Percentiles rank a stretch among this genome's conserved stretches.
These are phyloP conservation scores for Penaeus vannamei DNA, from an alignment of 1,140 invertebrate genomes.

Conservation along the genomic window DNA sequence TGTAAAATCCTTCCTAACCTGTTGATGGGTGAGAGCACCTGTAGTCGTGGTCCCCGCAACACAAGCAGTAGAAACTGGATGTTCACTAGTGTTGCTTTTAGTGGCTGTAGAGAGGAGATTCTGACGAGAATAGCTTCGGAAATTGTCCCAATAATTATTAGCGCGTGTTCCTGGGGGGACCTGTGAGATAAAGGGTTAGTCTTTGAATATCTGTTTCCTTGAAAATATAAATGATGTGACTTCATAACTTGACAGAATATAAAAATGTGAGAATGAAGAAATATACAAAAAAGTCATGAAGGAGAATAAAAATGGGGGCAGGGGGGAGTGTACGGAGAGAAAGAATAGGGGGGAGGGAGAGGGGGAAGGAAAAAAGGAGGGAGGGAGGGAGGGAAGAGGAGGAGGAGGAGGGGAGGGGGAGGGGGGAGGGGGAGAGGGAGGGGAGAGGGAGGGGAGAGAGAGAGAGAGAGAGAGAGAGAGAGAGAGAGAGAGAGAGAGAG, in stretches of 20 bases:
- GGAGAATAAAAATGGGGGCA: too few species aligned
- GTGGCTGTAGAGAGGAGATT: slow-evolving; percentile 80
- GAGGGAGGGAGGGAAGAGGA: neutral
- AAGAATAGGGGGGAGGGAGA: neutral
- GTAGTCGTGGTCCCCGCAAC: slow-evolving; percentile 27
- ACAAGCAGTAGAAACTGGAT: neutral
- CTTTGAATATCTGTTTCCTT: too few species aligned
- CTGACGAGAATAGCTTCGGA: slow-evolving; percentile 86
- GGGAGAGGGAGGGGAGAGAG: neutral
- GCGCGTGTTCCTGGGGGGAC: slow-evolving; percentile 88
- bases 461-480: neutral
- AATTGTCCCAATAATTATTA: slow-evolving; percentile 94
- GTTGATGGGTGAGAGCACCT: slow-evolving; percentile 3
- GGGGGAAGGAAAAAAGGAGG: neutral
- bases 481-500: neutral
- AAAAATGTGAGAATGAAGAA: neutral
- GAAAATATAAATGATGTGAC: neutral
- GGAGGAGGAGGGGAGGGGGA: neutral
- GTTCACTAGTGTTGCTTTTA: slow-evolving; percentile 61
- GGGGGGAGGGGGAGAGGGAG: neutral
- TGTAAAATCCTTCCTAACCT: too few species aligned
- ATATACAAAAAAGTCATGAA: neutral
- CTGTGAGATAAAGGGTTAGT: slow-evolving; percentile 72
- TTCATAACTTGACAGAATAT: neutral
- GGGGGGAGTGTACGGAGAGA: too few species aligned